A percentile compares a stretch with the other conserved stretches of the same genome.
These are phyloP conservation scores for Aleiodes alternator DNA, from an alignment of 2,888 invertebrate species.

Conservation along the genomic window DNA sequence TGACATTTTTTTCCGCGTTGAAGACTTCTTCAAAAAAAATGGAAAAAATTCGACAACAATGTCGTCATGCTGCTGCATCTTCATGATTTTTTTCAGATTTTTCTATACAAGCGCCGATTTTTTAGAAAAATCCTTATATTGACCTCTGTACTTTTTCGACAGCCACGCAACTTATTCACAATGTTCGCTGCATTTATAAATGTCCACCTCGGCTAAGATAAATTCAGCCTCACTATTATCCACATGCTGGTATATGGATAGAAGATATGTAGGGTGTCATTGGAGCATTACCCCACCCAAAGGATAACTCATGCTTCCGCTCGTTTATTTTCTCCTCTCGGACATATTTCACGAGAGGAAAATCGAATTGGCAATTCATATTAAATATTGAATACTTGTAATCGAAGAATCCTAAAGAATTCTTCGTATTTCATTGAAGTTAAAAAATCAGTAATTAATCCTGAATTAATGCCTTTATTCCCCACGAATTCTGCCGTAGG, in stretches of 20 bases:
- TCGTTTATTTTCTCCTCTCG: neutral
- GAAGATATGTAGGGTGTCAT: constrained; percentile 32
- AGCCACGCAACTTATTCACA: constrained; percentile 44
- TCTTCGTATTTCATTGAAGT: neutral
- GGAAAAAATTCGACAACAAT: too few species aligned
- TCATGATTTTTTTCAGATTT: too few species aligned
- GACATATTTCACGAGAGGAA: constrained; percentile 10
- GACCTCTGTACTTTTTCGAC: constrained; percentile 8
- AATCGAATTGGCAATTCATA: neutral
- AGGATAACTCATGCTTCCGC: constrained; percentile 32
- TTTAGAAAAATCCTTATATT: neutral
- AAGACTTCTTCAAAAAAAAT: too few species aligned
- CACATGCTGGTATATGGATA: constrained; percentile 30
- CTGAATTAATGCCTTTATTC: too few species aligned
- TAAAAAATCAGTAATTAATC: neutral
- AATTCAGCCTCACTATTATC: constrained; percentile 37
- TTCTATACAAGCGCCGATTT: too few species aligned
- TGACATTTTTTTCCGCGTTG: too few species aligned
- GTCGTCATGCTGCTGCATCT: too few species aligned
- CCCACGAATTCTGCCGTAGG: too few species aligned
- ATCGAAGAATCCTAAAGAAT: constrained; percentile 8
- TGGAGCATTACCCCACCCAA: constrained; percentile 12
- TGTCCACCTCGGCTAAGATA: constrained; percentile 45
- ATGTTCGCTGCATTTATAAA: constrained; percentile 44
- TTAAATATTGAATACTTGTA: constrained; percentile 23